Percentiles rank a stretch among this genome's conserved stretches.
phyloP scores from a whole-genome alignment of 2,113 vertebrate genomes.

The Ranitomeya variabilis region DNA sequence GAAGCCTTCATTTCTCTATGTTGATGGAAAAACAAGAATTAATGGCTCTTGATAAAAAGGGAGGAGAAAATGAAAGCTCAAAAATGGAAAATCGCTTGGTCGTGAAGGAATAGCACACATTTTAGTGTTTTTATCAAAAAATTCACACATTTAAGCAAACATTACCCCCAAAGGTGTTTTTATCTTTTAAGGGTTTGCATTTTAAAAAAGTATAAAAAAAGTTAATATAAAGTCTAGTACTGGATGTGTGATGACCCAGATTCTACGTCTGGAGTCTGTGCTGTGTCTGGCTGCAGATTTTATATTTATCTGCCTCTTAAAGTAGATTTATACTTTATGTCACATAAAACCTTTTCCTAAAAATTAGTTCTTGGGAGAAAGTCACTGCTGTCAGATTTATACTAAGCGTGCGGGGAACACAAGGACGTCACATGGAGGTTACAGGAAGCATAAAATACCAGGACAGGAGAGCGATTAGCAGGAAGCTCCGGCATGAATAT shows the following conservation, averaged over 20 bases:
- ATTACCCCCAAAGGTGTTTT: too few species aligned
- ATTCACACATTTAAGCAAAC: too few species aligned
- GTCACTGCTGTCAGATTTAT: conserved; percentile 13
- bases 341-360: background rate
- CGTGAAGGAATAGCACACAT: too few species aligned
- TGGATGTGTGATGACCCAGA: background rate
- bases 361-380: background rate
- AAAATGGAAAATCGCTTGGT: too few species aligned
- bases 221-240: background rate
- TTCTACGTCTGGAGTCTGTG: background rate
- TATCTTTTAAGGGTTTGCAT: too few species aligned
- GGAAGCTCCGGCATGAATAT: background rate
- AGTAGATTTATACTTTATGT: background rate
- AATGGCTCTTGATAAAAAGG: too few species aligned
- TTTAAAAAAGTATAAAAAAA: too few species aligned
- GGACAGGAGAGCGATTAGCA: conserved; percentile 18
- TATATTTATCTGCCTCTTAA: background rate
- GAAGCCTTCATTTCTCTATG: too few species aligned
- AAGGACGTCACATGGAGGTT: background rate
- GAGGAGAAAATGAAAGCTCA: too few species aligned
- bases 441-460: background rate
- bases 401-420: background rate
- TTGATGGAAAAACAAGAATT: too few species aligned
- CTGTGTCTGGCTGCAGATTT: background rate
- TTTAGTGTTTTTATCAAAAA: too few species aligned